Percentiles rank a stretch among this genome's conserved stretches.
These are phyloP conservation scores for Andrena marginata DNA, from an alignment of 2,888 invertebrate species.

Conservation along the genomic window DNA sequence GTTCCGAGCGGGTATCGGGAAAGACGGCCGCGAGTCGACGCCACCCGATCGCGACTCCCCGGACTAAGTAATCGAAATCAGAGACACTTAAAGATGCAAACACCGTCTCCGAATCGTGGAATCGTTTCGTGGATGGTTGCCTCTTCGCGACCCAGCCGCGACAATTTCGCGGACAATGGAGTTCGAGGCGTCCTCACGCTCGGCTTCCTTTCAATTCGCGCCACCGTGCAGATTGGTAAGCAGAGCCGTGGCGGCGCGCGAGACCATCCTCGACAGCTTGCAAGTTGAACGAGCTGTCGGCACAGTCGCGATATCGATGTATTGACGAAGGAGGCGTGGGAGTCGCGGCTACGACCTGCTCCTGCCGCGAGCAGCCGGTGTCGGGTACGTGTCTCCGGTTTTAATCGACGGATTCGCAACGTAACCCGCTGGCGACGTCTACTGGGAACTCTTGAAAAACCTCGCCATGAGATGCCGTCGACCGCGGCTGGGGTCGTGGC, in stretches of 20 bases:
- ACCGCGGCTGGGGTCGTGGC: slow-evolving; percentile 60
- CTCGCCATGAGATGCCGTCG: slow-evolving; percentile 60
- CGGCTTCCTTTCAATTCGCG: slow-evolving; percentile 53
- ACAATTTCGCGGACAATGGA: slow-evolving; percentile 52
- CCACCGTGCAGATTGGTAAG: slow-evolving; percentile 52
- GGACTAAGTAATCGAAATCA: slow-evolving; percentile 31
- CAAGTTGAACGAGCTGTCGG: slow-evolving; percentile 40
- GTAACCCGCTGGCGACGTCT: slow-evolving; percentile 30
- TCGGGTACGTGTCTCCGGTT: slow-evolving; percentile 66
- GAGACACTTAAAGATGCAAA: slow-evolving; percentile 51
- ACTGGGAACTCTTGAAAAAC: slow-evolving; percentile 67
- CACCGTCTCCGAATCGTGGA: slow-evolving; percentile 22
- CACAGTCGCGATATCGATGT: slow-evolving; percentile 34
- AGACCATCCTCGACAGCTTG: neutral
- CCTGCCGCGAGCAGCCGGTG: slow-evolving; percentile 43
- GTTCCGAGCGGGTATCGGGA: neutral
- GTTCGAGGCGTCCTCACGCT: slow-evolving; percentile 37
- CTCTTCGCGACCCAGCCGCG: neutral
- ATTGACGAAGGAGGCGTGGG: slow-evolving; percentile 5
- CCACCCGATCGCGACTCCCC: neutral
- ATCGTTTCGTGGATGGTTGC: neutral
- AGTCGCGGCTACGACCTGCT: slow-evolving; percentile 1
- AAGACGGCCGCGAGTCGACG: neutral
- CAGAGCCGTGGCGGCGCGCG: slow-evolving; percentile 21
- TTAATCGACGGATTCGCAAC: slow-evolving; percentile 65